Conservation (phyloP, 1,140 invertebrate species). For the Heliconius himera region DNA sequence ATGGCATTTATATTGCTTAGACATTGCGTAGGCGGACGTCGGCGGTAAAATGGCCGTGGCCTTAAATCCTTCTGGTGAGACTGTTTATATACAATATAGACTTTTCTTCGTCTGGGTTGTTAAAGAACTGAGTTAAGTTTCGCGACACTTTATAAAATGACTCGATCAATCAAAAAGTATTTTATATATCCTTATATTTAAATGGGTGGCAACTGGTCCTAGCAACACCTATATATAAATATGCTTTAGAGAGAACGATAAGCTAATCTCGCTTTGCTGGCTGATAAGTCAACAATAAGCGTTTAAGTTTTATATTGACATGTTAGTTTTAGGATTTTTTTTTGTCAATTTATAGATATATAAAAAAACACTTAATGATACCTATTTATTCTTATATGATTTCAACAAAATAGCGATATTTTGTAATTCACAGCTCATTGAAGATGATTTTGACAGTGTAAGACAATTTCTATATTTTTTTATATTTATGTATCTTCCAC, state of each 20-base stretch:
- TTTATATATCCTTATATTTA: not conserved
- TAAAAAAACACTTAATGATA: no score
- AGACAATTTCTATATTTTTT: not conserved
- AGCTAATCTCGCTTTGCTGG: not conserved
- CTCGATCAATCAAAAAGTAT: no score
- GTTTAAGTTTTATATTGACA: not conserved
- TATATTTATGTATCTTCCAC: not conserved
- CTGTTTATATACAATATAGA: not conserved
- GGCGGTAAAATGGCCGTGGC: not conserved
- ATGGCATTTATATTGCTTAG: not conserved
- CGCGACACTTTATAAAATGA: not conserved
- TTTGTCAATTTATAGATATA: not conserved
- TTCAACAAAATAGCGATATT: no score
- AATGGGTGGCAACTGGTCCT: not conserved
- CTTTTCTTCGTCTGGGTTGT: not conserved
- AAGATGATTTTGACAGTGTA: not conserved
- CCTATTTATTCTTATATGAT: no score
- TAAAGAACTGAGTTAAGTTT: not conserved
- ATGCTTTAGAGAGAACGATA: not conserved
- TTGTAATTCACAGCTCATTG: no score
- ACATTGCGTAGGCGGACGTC: not conserved
- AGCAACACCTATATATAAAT: not conserved
- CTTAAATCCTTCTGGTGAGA: not conserved
- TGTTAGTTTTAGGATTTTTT: not conserved
- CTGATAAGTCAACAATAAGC: not conserved